phyloP scores from a whole-genome alignment of 2,888 invertebrate genomes.

The Spilarctia lutea region DNA sequence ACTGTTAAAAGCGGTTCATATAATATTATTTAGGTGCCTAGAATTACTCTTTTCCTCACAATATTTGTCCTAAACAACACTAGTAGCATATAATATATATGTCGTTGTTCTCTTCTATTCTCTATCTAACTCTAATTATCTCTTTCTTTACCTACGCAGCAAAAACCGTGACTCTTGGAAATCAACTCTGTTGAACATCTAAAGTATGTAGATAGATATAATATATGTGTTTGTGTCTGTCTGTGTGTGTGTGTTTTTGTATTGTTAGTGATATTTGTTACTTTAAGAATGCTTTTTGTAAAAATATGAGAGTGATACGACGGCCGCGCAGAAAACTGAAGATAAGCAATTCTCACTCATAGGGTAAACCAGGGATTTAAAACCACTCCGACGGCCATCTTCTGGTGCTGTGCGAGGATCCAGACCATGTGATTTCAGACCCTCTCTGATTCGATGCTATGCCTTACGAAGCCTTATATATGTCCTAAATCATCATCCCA shows the following conservation, averaged over 20 bases:
- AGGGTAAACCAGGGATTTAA: too few relatives aligned
- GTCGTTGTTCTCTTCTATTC: conserved; percentile 2
- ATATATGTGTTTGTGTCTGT: conserved; percentile 17
- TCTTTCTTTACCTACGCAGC: conserved; percentile 61
- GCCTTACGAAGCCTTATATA: too few relatives aligned
- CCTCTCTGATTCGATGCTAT: too few relatives aligned
- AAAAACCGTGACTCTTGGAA: conserved; percentile 73
- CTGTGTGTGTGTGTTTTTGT: conserved; percentile 24
- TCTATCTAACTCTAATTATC: conserved; percentile 31
- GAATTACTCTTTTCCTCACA: background rate
- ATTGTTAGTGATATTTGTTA: conserved; percentile 10
- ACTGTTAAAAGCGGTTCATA: too few relatives aligned
- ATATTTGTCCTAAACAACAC: background rate
- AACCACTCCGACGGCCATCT: too few relatives aligned
- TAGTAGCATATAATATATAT: background rate
- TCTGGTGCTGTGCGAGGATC: too few relatives aligned
- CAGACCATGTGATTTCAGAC: too few relatives aligned
- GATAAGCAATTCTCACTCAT: too few relatives aligned
- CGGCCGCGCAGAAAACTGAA: too few relatives aligned
- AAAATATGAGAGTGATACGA: background rate
- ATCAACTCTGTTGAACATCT: conserved; percentile 73
- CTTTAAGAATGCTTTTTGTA: background rate
- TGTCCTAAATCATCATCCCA: too few relatives aligned
- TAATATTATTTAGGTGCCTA: background rate
- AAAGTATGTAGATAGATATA: conserved; percentile 53